phyloP scores from a whole-genome alignment of 2,113 vertebrate genomes.

The Oenanthe oenanthe region DNA sequence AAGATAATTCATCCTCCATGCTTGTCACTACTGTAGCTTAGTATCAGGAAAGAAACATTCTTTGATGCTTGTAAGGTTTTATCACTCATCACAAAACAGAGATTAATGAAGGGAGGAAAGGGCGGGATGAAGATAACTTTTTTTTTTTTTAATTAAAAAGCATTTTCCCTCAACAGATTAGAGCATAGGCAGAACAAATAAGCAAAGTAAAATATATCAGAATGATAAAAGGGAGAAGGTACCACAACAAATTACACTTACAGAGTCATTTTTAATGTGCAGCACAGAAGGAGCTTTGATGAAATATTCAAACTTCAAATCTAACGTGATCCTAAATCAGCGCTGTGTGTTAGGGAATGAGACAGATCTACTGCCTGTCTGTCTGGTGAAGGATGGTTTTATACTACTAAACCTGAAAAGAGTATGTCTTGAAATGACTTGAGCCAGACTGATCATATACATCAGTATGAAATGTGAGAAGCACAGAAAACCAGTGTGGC shows the following conservation, averaged over 20 bases:
- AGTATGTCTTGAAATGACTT: background rate
- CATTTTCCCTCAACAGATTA: background rate
- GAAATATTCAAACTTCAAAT: constrained; percentile 31
- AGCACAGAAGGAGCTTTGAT: background rate
- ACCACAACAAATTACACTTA: background rate
- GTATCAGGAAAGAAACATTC: background rate
- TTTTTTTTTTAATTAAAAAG: background rate
- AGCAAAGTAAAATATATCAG: background rate
- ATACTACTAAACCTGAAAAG: background rate
- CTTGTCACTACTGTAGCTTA: background rate
- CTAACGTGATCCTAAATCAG: background rate
- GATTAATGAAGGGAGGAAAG: background rate
- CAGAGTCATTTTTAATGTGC: background rate
- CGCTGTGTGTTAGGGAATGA: background rate
- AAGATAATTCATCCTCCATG: background rate
- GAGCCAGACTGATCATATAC: background rate
- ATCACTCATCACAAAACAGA: background rate
- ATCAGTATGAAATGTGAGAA: background rate
- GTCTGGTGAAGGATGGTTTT: background rate
- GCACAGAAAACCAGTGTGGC: background rate
- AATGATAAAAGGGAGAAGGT: background rate
- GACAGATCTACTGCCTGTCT: background rate
- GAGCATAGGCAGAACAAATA: background rate
- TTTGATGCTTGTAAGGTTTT: constrained; percentile 10
- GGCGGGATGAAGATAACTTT: rapidly evolving